phyloP scores from a whole-genome alignment of 2,113 vertebrate species.

The Rhinogobius similis region DNA sequence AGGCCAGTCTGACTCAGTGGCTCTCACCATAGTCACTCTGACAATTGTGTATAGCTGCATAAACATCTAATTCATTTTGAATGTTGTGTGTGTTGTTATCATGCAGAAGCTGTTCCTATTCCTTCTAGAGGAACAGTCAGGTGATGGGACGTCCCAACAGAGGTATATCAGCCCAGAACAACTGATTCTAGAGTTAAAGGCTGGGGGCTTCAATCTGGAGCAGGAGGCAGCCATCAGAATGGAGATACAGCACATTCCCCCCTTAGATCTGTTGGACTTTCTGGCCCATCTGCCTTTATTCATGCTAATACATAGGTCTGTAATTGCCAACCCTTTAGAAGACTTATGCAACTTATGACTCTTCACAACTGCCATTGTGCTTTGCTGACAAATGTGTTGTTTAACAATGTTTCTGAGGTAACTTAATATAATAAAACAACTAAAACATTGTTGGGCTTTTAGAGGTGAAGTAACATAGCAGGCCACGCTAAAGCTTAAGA shows the following conservation, averaged over 20 bases:
- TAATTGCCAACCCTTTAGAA: constrained; percentile 66
- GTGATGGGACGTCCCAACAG: constrained; percentile 3
- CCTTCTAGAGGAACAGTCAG: constrained; percentile 64
- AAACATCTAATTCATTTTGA: neutral
- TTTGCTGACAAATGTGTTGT: constrained; percentile 38
- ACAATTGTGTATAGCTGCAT: constrained; percentile 31
- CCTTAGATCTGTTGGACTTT: constrained; percentile 74
- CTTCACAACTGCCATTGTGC: neutral
- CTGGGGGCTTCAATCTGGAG: constrained; percentile 64
- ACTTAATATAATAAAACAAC: neutral
- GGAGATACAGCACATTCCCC: constrained; percentile 50
- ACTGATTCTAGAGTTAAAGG: constrained; percentile 73
- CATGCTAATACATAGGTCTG: constrained; percentile 72
- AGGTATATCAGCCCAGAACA: constrained; percentile 69
- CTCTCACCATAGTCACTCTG: constrained; percentile 24
- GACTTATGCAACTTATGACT: constrained; percentile 62
- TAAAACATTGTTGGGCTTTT: neutral
- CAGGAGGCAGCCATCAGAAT: constrained; percentile 51
- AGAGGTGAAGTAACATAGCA: neutral
- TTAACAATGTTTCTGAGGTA: neutral
- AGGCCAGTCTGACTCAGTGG: constrained; percentile 49
- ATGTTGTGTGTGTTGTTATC: constrained; percentile 6
- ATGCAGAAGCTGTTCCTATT: constrained; percentile 76
- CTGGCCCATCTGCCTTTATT: constrained; percentile 72
- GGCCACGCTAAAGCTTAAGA: neutral